Evolutionary conservation across 2,113 vertebrate species (phyloP).

Genomic region (Pituophis catenifer): DNA sequence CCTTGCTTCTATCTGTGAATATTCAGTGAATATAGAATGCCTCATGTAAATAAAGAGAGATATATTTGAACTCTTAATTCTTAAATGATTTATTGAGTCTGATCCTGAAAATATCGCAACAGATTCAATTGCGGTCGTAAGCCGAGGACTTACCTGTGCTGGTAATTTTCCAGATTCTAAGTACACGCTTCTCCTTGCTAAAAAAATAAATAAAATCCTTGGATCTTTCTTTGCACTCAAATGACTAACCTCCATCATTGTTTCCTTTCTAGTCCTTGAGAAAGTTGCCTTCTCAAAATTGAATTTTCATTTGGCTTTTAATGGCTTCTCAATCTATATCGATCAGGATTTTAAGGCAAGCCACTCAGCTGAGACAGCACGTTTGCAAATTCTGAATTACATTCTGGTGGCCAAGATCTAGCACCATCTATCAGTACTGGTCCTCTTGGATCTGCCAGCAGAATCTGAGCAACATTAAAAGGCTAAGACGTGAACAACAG

Average conservation of each 20-base stretch:
- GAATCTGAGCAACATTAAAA: neutral
- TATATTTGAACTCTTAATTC: too few relatives aligned
- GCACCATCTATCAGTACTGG: neutral
- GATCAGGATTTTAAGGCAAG: neutral
- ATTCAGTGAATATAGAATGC: too few relatives aligned
- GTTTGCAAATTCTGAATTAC: neutral
- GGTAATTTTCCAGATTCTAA: neutral
- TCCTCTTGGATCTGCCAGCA: neutral
- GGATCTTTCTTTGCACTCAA: neutral
- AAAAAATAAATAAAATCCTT: neutral
- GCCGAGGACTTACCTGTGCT: neutral
- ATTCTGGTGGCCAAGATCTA: neutral
- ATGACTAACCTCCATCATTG: neutral
- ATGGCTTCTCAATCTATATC: neutral
- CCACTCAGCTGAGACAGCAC: neutral
- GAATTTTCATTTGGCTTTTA: neutral
- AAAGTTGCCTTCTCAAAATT: neutral
- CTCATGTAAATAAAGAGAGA: too few relatives aligned
- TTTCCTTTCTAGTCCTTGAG: neutral
- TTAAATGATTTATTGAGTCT: too few relatives aligned
- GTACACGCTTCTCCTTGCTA: neutral
- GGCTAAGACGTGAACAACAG: neutral
- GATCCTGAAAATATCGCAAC: too few relatives aligned
- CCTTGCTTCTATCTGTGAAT: too few relatives aligned
- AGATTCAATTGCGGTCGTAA: neutral